Evolutionary conservation across 2,113 vertebrate species (phyloP), one percentile per base, ranked within the genome.

Genomic region (Candoia aspera): DNA sequence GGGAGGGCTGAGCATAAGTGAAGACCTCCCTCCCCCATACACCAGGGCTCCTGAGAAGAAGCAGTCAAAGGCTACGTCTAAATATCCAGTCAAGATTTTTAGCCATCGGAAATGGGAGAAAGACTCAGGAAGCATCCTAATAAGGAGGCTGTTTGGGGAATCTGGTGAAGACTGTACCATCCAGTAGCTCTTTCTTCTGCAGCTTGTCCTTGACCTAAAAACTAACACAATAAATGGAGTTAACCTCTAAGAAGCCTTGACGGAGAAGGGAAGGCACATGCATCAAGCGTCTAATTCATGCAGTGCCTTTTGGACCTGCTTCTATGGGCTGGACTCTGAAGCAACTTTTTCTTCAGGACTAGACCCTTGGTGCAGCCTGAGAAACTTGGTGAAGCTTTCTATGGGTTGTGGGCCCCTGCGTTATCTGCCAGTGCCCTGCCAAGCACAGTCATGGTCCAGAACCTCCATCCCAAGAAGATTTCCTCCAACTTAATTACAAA

Each of bases 401-500:
- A 2, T 0, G 93, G 55, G 85, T 1, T 33, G 54, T 2, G 73
- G 3, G 92, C 10, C 12, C 90, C 42, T 8, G 9, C 58, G 59
- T 59, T 91, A 93, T 46, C 46, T 42, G 1, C 3, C 12, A 4
- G 11, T 29, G 29, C 4, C 0, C 0, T 12, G 21, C 24, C 85
- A 68, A 90, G 55, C 21, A 26, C 92, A 90, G 95, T 95, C 95
- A 96, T 97, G 97, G 97, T 97, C 0, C 96, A 97, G 95, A 85
- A 94, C 4, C 94, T 95, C 0, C 33, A 0, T 8, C 29, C 93
- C 0, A 90, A 94, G 49, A 86, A 88, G 0, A 86, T 33, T 0
- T 96, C 95, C 1, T 96, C 96, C 91, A 94, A 95, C 92, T 60
- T 92, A 0, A 95, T 57, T 0, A 92, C 88, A 62, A 97, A 86